phyloP scores from a whole-genome alignment of 2,797 vertebrate species.

The Microctenopoma steveboyesi region DNA sequence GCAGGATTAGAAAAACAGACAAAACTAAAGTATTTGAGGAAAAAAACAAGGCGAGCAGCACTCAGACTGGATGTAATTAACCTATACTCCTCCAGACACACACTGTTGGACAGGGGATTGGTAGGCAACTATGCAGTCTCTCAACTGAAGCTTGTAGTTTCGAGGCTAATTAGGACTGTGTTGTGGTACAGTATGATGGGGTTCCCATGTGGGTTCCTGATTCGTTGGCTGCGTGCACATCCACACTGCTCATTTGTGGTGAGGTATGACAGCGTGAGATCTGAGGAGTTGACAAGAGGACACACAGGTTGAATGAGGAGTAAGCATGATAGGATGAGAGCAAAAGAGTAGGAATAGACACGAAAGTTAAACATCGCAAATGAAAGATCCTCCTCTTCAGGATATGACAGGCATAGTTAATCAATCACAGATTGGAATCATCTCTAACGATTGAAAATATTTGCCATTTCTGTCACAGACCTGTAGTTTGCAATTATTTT shows the following conservation, averaged over 20 bases:
- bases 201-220: constrained; percentile 65
- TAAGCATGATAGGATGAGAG: constrained; percentile 24
- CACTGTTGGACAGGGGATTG: constrained; percentile 48
- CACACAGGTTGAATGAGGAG: constrained; percentile 37
- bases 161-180: constrained; percentile 70
- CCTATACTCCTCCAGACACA: constrained; percentile 59
- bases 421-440: no score
- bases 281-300: constrained; percentile 43
- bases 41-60: constrained; percentile 14
- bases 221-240: constrained; percentile 51
- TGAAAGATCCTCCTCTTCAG: constrained; percentile 12
- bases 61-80: constrained; percentile 64
- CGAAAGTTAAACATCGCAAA: constrained; percentile 41
- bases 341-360: constrained; percentile 1
- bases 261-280: constrained; percentile 68
- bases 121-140: constrained; percentile 34
- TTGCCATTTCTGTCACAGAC: no score
- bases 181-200: constrained; percentile 65
- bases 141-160: constrained; percentile 59
- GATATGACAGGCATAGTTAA: no score
- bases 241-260: constrained; percentile 73
- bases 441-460: no score
- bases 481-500: no score
- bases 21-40: constrained; percentile 16
- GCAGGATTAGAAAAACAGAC: constrained; percentile 19